These are phyloP conservation scores for Anthonomus grandis DNA, from an alignment of 1,140 invertebrate genomes.

Conservation along the genomic window DNA sequence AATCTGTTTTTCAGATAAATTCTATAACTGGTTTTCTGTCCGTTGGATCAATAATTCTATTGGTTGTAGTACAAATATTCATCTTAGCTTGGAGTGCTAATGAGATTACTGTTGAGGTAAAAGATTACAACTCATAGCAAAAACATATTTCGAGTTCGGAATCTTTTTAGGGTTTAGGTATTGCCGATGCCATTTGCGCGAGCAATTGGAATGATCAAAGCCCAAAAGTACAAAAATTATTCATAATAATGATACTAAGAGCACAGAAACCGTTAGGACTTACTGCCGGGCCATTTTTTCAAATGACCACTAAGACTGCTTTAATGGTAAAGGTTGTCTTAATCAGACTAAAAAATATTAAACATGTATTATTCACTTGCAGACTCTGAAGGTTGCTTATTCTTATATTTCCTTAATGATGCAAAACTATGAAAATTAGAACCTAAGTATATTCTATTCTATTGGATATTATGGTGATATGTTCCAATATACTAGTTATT, in stretches of 20 bases:
- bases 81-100: constrained; percentile 17
- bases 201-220: constrained; percentile 9
- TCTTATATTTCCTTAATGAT: constrained; percentile 16
- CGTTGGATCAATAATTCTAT: neutral
- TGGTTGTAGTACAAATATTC: constrained; percentile 10
- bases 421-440: constrained; percentile 12
- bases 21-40: neutral
- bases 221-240: neutral
- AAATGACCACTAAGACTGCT: constrained; percentile 13
- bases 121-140: neutral
- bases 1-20: neutral
- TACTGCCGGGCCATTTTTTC: constrained; percentile 15
- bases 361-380: neutral
- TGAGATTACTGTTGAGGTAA: constrained; percentile 9
- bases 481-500: no score
- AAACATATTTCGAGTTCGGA: neutral
- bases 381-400: constrained; percentile 13
- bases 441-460: no score
- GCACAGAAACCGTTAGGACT: constrained; percentile 6
- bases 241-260: constrained; percentile 10
- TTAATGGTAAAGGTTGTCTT: neutral
- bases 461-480: no score
- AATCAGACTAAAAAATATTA: neutral
- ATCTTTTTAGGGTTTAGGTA: neutral
- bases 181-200: constrained; percentile 7